Conservation (phyloP, 2,888 invertebrate genomes). For the Pyrrhosoma nymphula region DNA sequence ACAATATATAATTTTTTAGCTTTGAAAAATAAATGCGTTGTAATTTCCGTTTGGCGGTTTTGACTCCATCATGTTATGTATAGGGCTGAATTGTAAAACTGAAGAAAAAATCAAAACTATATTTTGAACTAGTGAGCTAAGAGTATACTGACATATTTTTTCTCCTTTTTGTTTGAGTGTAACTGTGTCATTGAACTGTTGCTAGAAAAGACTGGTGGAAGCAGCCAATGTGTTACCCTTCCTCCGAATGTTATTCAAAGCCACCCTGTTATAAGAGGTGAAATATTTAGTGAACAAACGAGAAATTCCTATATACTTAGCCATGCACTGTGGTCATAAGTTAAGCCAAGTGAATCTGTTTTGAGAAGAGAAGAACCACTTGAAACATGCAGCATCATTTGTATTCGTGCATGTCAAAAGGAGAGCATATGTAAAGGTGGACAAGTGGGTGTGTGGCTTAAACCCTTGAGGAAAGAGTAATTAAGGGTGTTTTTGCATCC, state of each 20-base stretch:
- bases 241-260: constrained; percentile 41
- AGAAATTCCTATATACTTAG: constrained; percentile 37
- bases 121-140: constrained; percentile 64
- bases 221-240: constrained; percentile 46
- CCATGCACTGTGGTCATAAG: constrained; percentile 30
- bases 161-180: constrained; percentile 49
- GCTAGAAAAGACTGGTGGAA: constrained; percentile 57
- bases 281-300: constrained; percentile 22
- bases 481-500: constrained; percentile 11
- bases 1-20: constrained; percentile 65
- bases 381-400: not conserved
- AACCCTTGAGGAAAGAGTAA: not conserved
- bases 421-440: not conserved
- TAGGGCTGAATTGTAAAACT: constrained; percentile 57
- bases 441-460: not conserved
- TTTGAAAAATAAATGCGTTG: constrained; percentile 52
- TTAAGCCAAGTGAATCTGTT: not conserved
- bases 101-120: constrained; percentile 65
- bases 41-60: constrained; percentile 57
- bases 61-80: constrained; percentile 59
- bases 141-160: constrained; percentile 64
- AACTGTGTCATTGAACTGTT: constrained; percentile 35
- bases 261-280: constrained; percentile 62
- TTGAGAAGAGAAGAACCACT: not conserved
- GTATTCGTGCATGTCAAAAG: not conserved